Evolutionary conservation across 2,797 vertebrate species (phyloP).

Genomic region (Hoplostethus mediterraneus): DNA sequence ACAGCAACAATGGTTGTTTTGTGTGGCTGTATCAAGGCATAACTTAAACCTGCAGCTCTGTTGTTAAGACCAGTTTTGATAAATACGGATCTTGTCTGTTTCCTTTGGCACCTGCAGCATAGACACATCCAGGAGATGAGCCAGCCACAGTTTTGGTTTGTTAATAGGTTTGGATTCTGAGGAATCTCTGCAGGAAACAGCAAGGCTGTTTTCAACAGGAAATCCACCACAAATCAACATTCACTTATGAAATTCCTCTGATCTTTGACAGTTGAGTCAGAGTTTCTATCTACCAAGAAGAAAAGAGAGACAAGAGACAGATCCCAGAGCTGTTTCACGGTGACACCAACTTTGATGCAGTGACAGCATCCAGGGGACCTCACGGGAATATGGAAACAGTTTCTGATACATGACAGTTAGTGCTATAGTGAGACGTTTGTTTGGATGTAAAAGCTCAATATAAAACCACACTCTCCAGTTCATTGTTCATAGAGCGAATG

Average conservation of each 20-base stretch:
- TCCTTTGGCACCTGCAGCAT: conserved; percentile 47
- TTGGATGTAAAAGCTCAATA: too few relatives aligned
- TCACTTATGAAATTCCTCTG: background rate
- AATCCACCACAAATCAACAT: background rate
- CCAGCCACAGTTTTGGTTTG: conserved; percentile 1
- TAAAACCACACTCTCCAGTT: too few relatives aligned
- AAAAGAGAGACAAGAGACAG: conserved; percentile 1
- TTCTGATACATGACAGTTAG: too few relatives aligned
- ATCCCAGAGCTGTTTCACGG: background rate
- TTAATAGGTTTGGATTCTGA: conserved; percentile 12
- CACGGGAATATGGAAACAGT: too few relatives aligned
- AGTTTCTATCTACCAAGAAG: background rate
- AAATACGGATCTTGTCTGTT: conserved; percentile 33
- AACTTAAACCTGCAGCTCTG: conserved; percentile 19
- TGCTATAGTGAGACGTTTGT: too few relatives aligned
- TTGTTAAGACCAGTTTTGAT: conserved; percentile 44
- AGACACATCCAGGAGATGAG: conserved; percentile 1
- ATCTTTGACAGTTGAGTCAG: background rate
- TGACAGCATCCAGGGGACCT: too few relatives aligned
- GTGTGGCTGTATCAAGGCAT: conserved; percentile 50
- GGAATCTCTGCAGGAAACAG: conserved; percentile 1
- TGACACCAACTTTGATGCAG: background rate
- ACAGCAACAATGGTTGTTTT: conserved; percentile 70
- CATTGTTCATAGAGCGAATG: too few relatives aligned
- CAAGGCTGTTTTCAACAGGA: conserved; percentile 10